These are phyloP conservation scores for Cettia cetti DNA, from an alignment of 2,113 vertebrate genomes.

Conservation along the genomic window DNA sequence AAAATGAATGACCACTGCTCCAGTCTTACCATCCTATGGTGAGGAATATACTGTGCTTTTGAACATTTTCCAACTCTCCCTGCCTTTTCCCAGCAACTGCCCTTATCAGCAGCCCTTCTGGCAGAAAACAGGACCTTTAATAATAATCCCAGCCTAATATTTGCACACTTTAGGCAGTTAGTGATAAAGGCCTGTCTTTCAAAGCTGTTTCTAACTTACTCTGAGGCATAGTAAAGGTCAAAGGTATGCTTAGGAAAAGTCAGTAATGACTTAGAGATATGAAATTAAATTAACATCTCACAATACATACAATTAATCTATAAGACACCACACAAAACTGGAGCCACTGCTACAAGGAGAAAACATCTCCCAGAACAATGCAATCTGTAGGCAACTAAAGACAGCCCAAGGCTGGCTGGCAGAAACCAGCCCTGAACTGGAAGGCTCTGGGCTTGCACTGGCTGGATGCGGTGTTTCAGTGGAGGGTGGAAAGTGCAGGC, in stretches of 20 bases:
- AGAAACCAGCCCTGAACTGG: background rate
- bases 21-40: background rate
- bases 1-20: background rate
- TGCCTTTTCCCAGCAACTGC: background rate
- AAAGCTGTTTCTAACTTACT: background rate
- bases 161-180: background rate
- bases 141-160: background rate
- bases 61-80: background rate
- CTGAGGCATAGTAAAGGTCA: background rate
- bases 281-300: background rate
- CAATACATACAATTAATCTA: background rate
- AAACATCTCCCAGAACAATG: background rate
- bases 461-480: accelerated
- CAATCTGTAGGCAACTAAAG: background rate
- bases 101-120: background rate
- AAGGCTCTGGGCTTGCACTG: background rate
- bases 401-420: background rate
- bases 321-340: background rate
- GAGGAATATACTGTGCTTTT: background rate
- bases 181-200: background rate
- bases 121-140: background rate
- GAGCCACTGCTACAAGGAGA: background rate
- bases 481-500: background rate
- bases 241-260: background rate
- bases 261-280: background rate